phyloP scores from a whole-genome alignment of 1,140 invertebrate genomes.

The Drosophila sproati region DNA sequence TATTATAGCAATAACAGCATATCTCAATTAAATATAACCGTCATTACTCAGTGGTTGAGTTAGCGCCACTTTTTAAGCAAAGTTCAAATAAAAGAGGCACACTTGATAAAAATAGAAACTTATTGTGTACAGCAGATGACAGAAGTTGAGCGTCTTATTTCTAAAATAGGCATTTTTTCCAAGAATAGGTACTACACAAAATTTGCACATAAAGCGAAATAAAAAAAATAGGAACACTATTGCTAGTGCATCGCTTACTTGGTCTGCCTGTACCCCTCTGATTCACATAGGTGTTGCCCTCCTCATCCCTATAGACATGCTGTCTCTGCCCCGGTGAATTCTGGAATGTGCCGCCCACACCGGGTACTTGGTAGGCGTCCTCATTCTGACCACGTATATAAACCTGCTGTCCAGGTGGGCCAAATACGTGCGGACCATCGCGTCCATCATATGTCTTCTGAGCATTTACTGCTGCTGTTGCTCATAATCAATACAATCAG shows the following conservation, averaged over 20 bases:
- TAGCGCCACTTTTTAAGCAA: no score
- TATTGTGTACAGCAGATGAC: no score
- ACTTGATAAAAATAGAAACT: no score
- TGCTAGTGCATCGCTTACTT: conserved; percentile 1
- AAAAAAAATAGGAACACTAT: no score
- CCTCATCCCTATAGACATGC: conserved; percentile 54
- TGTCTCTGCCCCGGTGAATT: conserved; percentile 21
- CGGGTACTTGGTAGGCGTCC: conserved; percentile 49
- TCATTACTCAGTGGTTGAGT: no score
- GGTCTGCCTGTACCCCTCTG: conserved; percentile 13
- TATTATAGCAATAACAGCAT: no score
- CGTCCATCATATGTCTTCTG: conserved; percentile 58
- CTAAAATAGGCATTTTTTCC: no score
- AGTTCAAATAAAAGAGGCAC: no score
- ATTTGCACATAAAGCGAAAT: no score
- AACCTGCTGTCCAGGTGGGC: conserved; percentile 52
- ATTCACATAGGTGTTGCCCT: conserved; percentile 52
- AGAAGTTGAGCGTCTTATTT: no score
- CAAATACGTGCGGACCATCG: conserved; percentile 53
- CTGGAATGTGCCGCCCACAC: conserved; percentile 54
- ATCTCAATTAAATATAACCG: no score
- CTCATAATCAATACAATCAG: not conserved
- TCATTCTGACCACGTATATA: conserved; percentile 60
- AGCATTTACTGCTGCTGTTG: conserved; percentile 20
- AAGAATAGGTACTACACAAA: no score